Percentiles rank a stretch among this genome's conserved stretches.
Conservation (phyloP, 1,140 invertebrate genomes). For the Atta texana region DNA sequence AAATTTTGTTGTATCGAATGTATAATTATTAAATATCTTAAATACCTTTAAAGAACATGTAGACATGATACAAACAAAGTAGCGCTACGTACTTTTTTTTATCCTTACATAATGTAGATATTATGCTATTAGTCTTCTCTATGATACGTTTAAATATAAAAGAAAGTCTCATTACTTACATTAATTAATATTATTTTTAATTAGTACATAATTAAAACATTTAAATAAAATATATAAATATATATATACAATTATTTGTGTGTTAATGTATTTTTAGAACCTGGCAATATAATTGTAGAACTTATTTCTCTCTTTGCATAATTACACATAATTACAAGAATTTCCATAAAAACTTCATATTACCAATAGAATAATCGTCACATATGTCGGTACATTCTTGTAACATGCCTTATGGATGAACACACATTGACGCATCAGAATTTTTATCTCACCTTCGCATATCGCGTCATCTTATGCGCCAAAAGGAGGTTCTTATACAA, state of each 20-base stretch:
- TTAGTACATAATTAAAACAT: neutral
- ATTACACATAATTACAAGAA: neutral
- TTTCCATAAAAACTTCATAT: neutral
- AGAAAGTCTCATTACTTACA: too few species aligned
- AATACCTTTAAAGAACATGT: too few species aligned
- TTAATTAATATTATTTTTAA: neutral
- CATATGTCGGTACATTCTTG: neutral
- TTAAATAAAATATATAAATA: neutral
- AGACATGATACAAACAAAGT: too few species aligned
- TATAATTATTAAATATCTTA: too few species aligned
- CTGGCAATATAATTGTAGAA: neutral
- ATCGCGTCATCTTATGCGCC: neutral
- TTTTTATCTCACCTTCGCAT: constrained; percentile 17
- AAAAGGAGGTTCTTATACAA: constrained; percentile 22
- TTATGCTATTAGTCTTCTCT: neutral
- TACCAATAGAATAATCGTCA: neutral
- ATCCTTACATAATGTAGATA: neutral
- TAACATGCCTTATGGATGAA: neutral
- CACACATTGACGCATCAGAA: constrained; percentile 7
- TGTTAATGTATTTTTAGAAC: neutral
- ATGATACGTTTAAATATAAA: neutral
- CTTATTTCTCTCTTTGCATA: neutral
- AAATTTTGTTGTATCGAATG: too few species aligned
- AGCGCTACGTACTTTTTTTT: too few species aligned
- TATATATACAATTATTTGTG: neutral